Evolutionary conservation across 2,888 invertebrate species (phyloP), one percentile per base, ranked within the genome.

Genomic region (Cryptocephalus primarius): DNA sequence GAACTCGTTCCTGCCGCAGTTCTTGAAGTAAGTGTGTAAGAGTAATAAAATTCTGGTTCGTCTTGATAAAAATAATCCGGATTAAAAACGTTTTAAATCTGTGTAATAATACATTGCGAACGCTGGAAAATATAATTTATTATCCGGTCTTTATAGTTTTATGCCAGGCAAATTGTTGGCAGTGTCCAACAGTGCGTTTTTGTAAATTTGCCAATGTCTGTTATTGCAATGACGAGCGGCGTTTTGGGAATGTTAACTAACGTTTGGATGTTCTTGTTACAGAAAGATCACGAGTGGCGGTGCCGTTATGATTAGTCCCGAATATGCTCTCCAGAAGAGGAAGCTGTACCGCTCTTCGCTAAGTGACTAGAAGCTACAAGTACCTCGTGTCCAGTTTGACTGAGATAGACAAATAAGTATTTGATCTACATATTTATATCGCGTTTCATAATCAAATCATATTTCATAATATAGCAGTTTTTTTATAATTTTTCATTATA

Each of bases 301-400:
- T 69, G 86, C 88, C 58, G 83, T 91, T 64, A 83, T 90, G 74
- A 88, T 91, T 70, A 87, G 88, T 73, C 82, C 85, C 60, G 85
- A 84, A 68, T 91, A 88, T 75, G 82, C 82, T 66, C 77, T 92
- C 72, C 84, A 83, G 66, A 90, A 91, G 77, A 88, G 87, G 72
- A 90, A 91, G 74, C 75, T 92, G 60, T 91, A 89, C 76, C 76
- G 88, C 63, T 83, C 83, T 36, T 22, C 22, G 22, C 22, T 22
- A 22, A 22, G 22, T 22, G 22, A 22, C 22, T 22, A 22, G 22
- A 22, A 22, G 22, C 22, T 22, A 22, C 22, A 22, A 22, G 22
- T 22, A 22, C 22, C 22, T 22, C 22, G 22, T 22, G 22, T 22
- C 22, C 22, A 22, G 22, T 22, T 22, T 22, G 22, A 22, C 22